Evolutionary conservation across 2,888 invertebrate species (phyloP).

Genomic region (Sphaeridia pumilis): DNA sequence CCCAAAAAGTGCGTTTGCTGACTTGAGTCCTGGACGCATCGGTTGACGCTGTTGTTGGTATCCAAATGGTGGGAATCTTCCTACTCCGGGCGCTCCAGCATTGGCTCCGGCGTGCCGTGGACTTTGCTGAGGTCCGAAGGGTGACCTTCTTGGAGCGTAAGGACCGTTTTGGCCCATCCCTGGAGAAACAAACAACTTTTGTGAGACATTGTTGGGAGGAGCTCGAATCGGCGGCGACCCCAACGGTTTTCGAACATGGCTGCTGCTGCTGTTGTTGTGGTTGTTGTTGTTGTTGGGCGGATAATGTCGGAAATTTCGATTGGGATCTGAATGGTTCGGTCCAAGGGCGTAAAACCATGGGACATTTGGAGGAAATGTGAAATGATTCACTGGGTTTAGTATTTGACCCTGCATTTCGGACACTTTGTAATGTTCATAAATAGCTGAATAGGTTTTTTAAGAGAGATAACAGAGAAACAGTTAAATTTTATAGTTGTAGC

Average conservation of each 20-base stretch:
- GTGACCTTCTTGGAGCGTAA: conserved; percentile 31
- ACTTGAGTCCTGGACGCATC: conserved; percentile 31
- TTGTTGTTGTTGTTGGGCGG: too few relatives aligned
- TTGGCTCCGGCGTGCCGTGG: conserved; percentile 34
- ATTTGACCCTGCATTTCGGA: too few relatives aligned
- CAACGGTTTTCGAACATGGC: too few relatives aligned
- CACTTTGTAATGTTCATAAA: too few relatives aligned
- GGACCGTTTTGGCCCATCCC: conserved; percentile 33
- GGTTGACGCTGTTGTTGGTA: conserved; percentile 34
- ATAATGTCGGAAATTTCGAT: too few relatives aligned
- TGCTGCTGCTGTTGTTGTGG: too few relatives aligned
- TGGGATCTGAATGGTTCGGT: neutral
- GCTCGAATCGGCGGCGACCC: neutral
- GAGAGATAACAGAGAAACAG: too few relatives aligned
- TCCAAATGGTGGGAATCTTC: conserved; percentile 35
- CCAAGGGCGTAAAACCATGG: neutral
- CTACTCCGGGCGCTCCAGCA: conserved; percentile 27
- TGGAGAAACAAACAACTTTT: conserved; percentile 3
- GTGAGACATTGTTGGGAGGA: neutral
- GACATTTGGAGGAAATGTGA: neutral
- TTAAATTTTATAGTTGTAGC: too few relatives aligned
- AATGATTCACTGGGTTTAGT: neutral
- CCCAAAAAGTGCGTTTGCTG: conserved; percentile 35
- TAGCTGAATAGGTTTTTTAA: too few relatives aligned
- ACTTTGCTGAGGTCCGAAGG: conserved; percentile 31